Conservation (phyloP, 2,113 vertebrate species). For the Oncorhynchus nerka region DNA sequence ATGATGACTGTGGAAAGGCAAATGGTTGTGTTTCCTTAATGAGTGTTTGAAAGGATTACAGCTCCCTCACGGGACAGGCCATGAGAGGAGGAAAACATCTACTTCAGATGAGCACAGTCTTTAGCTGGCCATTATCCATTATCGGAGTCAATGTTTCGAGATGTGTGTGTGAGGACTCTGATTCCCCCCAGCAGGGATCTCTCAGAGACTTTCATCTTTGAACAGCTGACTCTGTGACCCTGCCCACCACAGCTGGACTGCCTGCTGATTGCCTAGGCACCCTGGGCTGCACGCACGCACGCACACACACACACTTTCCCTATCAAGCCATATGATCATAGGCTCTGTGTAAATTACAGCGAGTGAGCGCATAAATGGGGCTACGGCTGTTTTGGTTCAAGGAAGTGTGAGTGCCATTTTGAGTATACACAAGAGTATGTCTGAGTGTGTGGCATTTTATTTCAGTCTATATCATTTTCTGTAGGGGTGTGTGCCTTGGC, state of each 20-base stretch:
- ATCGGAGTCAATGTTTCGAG: background rate
- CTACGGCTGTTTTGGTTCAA: conserved; percentile 25
- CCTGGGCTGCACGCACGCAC: conserved; percentile 2
- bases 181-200: too few species aligned
- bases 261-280: background rate
- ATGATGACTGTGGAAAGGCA: background rate
- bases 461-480: background rate
- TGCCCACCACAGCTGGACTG: too few species aligned
- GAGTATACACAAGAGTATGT: background rate
- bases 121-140: background rate
- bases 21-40: conserved; percentile 3
- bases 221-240: too few species aligned
- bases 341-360: conserved; percentile 51
- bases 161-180: background rate
- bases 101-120: conserved; percentile 26
- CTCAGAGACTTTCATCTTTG: too few species aligned
- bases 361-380: conserved; percentile 47
- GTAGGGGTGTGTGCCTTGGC: conserved; percentile 9
- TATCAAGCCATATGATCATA: conserved; percentile 26
- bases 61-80: background rate
- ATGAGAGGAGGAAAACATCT: conserved; percentile 5
- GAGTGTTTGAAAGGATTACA: conserved; percentile 17
- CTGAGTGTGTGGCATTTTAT: background rate
- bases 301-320: background rate
- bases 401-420: conserved; percentile 37